phyloP scores from a whole-genome alignment of 2,888 invertebrate species.

The Amiota mariae region DNA sequence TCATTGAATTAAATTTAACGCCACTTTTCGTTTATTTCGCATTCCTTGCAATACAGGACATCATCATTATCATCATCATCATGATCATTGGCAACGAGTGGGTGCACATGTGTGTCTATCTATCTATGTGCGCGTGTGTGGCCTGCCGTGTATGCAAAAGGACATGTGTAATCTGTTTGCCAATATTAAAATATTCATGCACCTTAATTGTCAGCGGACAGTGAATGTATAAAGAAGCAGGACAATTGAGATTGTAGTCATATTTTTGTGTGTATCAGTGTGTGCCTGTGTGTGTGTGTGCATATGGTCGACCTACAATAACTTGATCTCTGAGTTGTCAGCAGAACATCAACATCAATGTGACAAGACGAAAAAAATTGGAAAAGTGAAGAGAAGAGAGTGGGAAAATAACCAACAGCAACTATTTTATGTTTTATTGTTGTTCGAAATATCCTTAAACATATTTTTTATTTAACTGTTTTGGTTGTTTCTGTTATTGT shows the following conservation, averaged over 20 bases:
- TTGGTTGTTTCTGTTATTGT: constrained; percentile 29
- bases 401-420: not conserved
- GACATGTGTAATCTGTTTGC: constrained; percentile 65
- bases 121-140: not conserved
- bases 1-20: constrained; percentile 64
- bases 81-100: too few species aligned
- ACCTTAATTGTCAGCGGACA: constrained; percentile 64
- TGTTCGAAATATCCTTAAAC: too few species aligned
- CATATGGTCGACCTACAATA: constrained; percentile 47
- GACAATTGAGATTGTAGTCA: too few species aligned
- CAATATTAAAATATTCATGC: constrained; percentile 66
- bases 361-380: constrained; percentile 31
- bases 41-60: constrained; percentile 10
- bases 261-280: too few species aligned
- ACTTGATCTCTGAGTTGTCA: constrained; percentile 67
- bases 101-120: not conserved
- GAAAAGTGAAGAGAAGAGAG: not conserved
- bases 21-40: constrained; percentile 53
- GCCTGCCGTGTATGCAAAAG: constrained; percentile 8
- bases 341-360: constrained; percentile 58
- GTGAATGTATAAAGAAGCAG: not conserved
- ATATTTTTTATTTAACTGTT: constrained; percentile 52
- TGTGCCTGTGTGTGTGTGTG: too few species aligned
- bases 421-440: too few species aligned
- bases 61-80: not conserved